These are phyloP conservation scores for Lymantria dispar DNA, from an alignment of 2,888 invertebrate genomes.

Conservation along the genomic window DNA sequence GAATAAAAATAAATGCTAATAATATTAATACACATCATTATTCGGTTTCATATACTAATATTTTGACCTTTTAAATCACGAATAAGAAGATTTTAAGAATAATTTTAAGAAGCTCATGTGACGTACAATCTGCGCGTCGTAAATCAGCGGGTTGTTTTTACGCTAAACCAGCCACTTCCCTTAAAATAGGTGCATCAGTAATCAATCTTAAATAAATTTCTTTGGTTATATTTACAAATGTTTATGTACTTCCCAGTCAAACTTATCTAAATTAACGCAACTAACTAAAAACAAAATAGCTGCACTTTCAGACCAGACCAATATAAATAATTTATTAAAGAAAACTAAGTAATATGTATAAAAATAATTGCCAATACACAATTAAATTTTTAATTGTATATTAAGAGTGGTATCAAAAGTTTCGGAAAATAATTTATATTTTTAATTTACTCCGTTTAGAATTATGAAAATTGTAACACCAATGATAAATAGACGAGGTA, in stretches of 20 bases:
- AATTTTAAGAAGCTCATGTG: background rate
- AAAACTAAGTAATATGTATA: too few relatives aligned
- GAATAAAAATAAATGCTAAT: slow-evolving; percentile 51
- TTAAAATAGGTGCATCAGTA: background rate
- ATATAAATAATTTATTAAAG: too few relatives aligned
- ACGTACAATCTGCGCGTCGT: slow-evolving; percentile 2
- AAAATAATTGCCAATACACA: too few relatives aligned
- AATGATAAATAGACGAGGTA: too few relatives aligned
- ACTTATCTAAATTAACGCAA: slow-evolving; percentile 28
- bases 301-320: background rate
- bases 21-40: slow-evolving; percentile 18
- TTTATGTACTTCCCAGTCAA: slow-evolving; percentile 35
- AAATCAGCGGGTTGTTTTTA: background rate
- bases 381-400: too few relatives aligned
- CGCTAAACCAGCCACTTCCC: background rate
- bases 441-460: too few relatives aligned
- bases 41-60: slow-evolving; percentile 18
- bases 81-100: background rate
- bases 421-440: too few relatives aligned
- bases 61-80: slow-evolving; percentile 15
- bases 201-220: slow-evolving; percentile 50
- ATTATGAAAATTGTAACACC: too few relatives aligned
- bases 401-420: too few relatives aligned
- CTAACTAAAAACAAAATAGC: slow-evolving; percentile 13
- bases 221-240: slow-evolving; percentile 70